Evolutionary conservation across 2,113 vertebrate genomes (phyloP), one percentile per base, ranked within the genome.

Genomic region (Poecile atricapillus): DNA sequence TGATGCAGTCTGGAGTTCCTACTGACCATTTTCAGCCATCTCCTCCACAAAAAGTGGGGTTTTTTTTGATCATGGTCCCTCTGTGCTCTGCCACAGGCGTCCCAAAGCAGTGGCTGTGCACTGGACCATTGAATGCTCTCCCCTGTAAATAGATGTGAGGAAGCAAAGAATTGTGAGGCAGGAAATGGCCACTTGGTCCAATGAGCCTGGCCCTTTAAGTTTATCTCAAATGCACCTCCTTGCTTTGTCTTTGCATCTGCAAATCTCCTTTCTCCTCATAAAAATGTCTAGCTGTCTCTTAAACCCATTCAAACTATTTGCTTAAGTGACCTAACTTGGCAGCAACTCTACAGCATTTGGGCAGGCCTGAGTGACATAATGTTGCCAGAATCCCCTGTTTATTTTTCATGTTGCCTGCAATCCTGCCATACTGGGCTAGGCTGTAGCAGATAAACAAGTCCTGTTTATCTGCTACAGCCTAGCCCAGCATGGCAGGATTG

Each of bases 181-280:
- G 97, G 97, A 97, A 97, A 94, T 5, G 16, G 76, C 96, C 96
- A 97, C 97, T 97, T 97, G 90, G 83, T 46, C 91, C 94, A 95
- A 95, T 52, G 93, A 97, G 93, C 37, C 80, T 78, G 94, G 93
- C 77, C 83, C 94, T 95, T 96, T 84, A 81, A 76, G 83, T 95
- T 96, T 97, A 96, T 97, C 96, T 95, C 22, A 4, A 89, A 79
- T 0, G 12, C 64, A 74, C 93, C 93, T 96, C 93, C 95, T 94
- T 89, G 94, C 93, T 96, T 97, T 97, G 96, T 97, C 95, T 93
- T 80, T 37, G 63, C 73, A 90, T 88, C 96, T 96, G 93, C 94
- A 97, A 96, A 97, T 96, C 94, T 94, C 90, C 78, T 84, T 92
- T 88, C 92, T 96, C 85, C 95, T 88, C 95, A 95, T 97, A 97